These are phyloP conservation scores for Luffia ferchaultella DNA, from an alignment of 2,888 invertebrate genomes.

Conservation along the genomic window DNA sequence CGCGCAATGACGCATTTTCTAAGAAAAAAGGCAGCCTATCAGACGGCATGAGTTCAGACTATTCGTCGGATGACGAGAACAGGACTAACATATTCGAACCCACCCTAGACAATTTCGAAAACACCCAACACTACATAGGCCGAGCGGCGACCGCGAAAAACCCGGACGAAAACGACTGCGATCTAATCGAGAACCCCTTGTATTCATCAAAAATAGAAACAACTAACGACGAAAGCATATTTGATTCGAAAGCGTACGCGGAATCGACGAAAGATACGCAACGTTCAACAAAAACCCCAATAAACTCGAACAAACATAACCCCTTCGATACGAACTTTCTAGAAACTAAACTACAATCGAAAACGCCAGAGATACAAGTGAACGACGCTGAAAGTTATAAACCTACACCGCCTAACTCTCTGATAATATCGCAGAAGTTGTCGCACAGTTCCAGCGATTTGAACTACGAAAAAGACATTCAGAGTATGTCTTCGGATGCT, in stretches of 20 bases:
- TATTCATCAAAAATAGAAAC: slow-evolving; percentile 58
- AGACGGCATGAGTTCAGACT: slow-evolving; percentile 68
- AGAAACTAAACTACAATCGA: slow-evolving; percentile 27
- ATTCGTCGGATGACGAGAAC: slow-evolving; percentile 60
- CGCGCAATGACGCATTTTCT: slow-evolving; percentile 21
- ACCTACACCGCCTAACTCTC: slow-evolving; percentile 56
- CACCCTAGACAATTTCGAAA: slow-evolving; percentile 55
- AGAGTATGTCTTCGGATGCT: slow-evolving; percentile 15
- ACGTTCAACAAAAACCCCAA: slow-evolving; percentile 39
- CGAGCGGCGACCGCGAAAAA: slow-evolving; percentile 26
- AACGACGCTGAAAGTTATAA: slow-evolving; percentile 39
- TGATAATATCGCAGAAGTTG: slow-evolving; percentile 68
- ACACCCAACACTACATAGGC: slow-evolving; percentile 56
- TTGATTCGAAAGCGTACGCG: slow-evolving; percentile 71
- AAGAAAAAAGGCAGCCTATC: slow-evolving; percentile 72
- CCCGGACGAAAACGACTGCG: slow-evolving; percentile 39
- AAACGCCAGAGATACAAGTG: slow-evolving; percentile 72
- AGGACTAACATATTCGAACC: slow-evolving; percentile 58
- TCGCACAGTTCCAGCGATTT: slow-evolving; percentile 78
- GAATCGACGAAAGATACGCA: slow-evolving; percentile 33
- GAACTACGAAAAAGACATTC: slow-evolving; percentile 36
- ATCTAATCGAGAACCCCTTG: slow-evolving; percentile 50
- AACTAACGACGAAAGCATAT: slow-evolving; percentile 50
- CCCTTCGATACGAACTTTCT: slow-evolving; percentile 33
- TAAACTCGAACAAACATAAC: slow-evolving; percentile 37